Conservation (phyloP, 2,888 invertebrate genomes). For the Caenorhabditis imperialis region DNA sequence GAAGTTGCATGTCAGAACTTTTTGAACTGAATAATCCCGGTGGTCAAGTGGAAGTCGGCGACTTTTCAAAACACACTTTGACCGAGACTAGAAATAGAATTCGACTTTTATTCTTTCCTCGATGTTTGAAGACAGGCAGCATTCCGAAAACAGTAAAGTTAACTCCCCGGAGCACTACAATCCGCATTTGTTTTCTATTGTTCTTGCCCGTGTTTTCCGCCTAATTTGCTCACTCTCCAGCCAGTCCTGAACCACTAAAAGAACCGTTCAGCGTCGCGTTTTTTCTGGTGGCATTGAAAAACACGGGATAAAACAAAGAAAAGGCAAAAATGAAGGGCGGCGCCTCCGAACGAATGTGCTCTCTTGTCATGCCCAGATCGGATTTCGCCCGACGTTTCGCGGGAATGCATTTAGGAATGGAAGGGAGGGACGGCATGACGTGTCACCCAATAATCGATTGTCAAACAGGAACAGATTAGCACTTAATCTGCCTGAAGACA, state of each 20-base stretch:
- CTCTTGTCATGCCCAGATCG: constrained; percentile 50
- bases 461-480: constrained; percentile 48
- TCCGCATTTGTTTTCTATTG: neutral
- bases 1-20: no score
- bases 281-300: no score
- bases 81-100: no score
- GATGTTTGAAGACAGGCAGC: no score
- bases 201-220: constrained; percentile 1
- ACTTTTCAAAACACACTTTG: no score
- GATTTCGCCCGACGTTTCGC: constrained; percentile 45
- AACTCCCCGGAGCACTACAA: no score
- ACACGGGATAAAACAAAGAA: constrained; percentile 53
- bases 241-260: constrained; percentile 31
- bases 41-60: no score
- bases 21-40: no score
- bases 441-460: constrained; percentile 45
- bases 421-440: constrained; percentile 25
- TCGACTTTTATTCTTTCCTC: no score
- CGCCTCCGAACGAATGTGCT: constrained; percentile 16
- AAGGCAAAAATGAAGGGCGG: neutral
- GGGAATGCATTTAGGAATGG: constrained; percentile 27
- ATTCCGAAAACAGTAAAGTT: no score
- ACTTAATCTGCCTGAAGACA: constrained; percentile 44
- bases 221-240: constrained; percentile 50
- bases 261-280: constrained; percentile 27